Base-by-base conservation (phyloP, 2,888 invertebrate species). In the Drosophila niveifrons region DNA sequence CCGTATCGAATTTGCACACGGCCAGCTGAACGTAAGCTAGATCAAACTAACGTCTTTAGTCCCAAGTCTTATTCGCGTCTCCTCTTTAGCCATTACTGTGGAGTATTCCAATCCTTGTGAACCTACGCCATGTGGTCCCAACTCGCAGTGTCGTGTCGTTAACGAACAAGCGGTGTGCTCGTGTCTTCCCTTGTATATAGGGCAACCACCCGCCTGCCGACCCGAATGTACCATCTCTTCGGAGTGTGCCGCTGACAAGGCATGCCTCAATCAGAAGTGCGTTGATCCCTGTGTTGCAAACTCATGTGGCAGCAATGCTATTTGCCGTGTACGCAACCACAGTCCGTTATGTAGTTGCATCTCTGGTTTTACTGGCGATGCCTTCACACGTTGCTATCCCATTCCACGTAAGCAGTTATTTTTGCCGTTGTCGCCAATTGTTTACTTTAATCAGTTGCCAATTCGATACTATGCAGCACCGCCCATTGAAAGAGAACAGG, bases 211-310 rank as follows among this genome's bases (percentile, higher is more conserved):
- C 66, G 95, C 95, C 11, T 96, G 96, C 90, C 93, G 96, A 78
- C 96, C 96, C 9, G 96, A 96, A 92, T 97, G 97, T 90, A 94
- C 95, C 29, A 94, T 95, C 31, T 96, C 96, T 84, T 94, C 95
- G 0, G 97, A 97, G 91, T 97, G 97, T 91, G 90, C 95, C 1
- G 93, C 93, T 15, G 94, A 95, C 77, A 94, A 94, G 88, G 95
- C 97, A 2, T 97, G 97, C 86, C 93, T 96, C 10, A 95, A 95
- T 86, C 95, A 95, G 78, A 96, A 96, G 92, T 97, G 97, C 90
- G 90, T 93, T 23, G 94, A 97, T 91, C 97, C 97, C 39, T 97
- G 97, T 78, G 94, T 94, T 34, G 95, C 94, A 56, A 96, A 93
- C 93, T 88, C 86, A 3, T 87, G 93, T 87, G 96, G 96, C 48